Evolutionary conservation across 2,797 vertebrate species (phyloP).

Genomic region (Manis javanica): DNA sequence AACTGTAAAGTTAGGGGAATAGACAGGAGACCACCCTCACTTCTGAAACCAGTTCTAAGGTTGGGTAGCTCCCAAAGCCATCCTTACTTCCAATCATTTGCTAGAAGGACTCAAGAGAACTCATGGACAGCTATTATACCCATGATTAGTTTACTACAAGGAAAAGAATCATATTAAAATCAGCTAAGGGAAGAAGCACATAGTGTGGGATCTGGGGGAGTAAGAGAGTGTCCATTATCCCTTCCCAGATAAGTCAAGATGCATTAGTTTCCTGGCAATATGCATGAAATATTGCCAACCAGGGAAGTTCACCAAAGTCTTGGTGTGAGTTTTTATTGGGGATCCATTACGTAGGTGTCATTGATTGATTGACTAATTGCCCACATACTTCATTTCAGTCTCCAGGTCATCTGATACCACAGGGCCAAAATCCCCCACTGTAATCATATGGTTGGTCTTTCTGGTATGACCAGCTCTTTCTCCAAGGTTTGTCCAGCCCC

Average conservation of each 20-base stretch:
- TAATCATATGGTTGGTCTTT: not conserved
- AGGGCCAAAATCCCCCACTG: not conserved
- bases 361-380: not conserved
- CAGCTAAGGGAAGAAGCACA: not conserved
- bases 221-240: not conserved
- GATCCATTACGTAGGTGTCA: not conserved
- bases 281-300: not conserved
- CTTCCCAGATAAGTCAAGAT: not conserved
- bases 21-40: not conserved
- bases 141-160: not conserved
- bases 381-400: not conserved
- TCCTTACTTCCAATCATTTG: not conserved
- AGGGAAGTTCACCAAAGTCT: not conserved
- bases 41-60: not conserved
- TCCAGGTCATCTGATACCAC: not conserved
- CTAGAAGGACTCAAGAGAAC: not conserved
- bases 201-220: too few relatives aligned
- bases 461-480: not conserved
- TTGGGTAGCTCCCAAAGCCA: not conserved
- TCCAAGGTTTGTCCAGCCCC: not conserved
- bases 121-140: not conserved
- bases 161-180: constrained; percentile 3
- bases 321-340: not conserved
- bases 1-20: not conserved
- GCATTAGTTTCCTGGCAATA: not conserved